phyloP scores from a whole-genome alignment of 1,140 invertebrate species.

The Linepithema humile region DNA sequence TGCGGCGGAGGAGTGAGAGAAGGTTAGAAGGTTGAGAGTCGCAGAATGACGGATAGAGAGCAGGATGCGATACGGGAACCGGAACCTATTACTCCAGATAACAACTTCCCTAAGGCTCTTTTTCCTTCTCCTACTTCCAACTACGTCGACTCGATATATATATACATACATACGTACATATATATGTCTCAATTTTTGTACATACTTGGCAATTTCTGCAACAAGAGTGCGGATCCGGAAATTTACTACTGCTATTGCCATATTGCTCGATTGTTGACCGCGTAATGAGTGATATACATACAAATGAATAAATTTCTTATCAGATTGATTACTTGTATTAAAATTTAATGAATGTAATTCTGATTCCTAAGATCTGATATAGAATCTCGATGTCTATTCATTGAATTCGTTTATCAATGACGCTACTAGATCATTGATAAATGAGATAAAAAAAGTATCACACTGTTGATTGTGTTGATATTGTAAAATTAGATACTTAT shows the following conservation, averaged over 20 bases:
- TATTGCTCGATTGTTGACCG: constrained; percentile 54
- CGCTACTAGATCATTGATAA: not conserved
- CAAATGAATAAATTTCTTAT: not conserved
- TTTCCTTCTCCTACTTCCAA: constrained; percentile 63
- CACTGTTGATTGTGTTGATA: too few species aligned
- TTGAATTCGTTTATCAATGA: not conserved
- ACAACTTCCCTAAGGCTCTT: constrained; percentile 75
- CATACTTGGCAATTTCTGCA: constrained; percentile 27
- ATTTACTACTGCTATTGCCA: constrained; percentile 71
- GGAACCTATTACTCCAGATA: constrained; percentile 78
- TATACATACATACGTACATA: not conserved
- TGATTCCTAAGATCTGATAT: too few species aligned
- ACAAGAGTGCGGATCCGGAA: constrained; percentile 61
- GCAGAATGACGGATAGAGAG: constrained; percentile 72
- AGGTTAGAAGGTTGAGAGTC: constrained; percentile 34
- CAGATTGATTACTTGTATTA: constrained; percentile 7
- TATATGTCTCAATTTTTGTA: constrained; percentile 29
- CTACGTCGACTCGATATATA: constrained; percentile 38
- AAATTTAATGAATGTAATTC: not conserved
- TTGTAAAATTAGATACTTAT: too few species aligned
- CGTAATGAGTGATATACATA: constrained; percentile 69
- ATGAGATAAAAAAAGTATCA: not conserved
- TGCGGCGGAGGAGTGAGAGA: constrained; percentile 7
- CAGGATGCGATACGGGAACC: constrained; percentile 76
- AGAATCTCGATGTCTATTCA: not conserved